Base-by-base conservation (phyloP, 1,140 invertebrate species). In the Drosophila paulistorum region DNA sequence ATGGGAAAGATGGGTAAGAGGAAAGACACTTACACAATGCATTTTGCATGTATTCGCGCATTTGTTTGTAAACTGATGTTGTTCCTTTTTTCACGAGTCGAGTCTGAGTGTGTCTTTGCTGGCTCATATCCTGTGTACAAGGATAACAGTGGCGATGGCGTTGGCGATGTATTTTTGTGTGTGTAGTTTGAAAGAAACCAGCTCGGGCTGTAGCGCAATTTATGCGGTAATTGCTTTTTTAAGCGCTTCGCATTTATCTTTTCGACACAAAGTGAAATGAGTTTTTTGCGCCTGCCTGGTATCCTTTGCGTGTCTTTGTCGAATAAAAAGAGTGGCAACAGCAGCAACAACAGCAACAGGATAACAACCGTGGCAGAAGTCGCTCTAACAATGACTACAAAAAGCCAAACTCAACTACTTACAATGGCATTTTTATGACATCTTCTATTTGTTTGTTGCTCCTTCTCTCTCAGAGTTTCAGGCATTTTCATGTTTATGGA, bases 151-250 rank as follows among this genome's bases (percentile, higher is more conserved):
- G 48, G 62, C 20, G 33, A 45, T 20, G 64, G 14, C 45, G 26
- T 26, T 26, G 26, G 26, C 26, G 30, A 23, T 51, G 45, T 51
- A 51, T 51, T 51, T 37, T 30, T 62, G 66, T 69, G 66, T 69
- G 66, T 72, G 74, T 65, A 68, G 76, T 65, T 51, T 70, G 65
- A 68, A 35, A 23, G 42, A 55, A 30, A 23, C 61, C n/a, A 37
- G 13, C 7, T 23, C 61, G 42, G 42, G 65, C 62, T 70, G 81
- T 76, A 87, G 82, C 72, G 81, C 85, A 89, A 89, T 89, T 89
- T 89, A 89, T 89, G 85, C 81, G 85, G 85, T 90, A 90, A 90
- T 90, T 90, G 85, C 86, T 90, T 90, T 90, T 90, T 90, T 90
- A 90, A 90, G 86, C 85, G 86, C 81, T 90, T 86, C 78, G 76